These are phyloP conservation scores for Gastrophryne carolinensis DNA, from an alignment of 2,797 vertebrate species.

Conservation along the genomic window DNA sequence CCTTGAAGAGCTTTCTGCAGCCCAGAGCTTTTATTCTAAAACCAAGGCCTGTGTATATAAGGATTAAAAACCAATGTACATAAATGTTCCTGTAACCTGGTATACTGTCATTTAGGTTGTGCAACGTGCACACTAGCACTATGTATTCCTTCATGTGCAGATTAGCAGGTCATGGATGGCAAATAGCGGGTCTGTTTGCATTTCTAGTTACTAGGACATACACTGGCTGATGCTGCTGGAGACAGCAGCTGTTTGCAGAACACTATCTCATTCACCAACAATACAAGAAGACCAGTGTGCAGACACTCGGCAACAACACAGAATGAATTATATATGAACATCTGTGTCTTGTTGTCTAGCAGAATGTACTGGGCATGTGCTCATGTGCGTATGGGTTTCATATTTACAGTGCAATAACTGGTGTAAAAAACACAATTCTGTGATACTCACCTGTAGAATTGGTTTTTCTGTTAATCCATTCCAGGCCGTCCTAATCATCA, in stretches of 20 bases:
- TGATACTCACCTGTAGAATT: too few species aligned
- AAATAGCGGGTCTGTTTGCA: background rate
- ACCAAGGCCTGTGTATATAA: too few species aligned
- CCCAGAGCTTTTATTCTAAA: too few species aligned
- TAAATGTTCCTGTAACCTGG: too few species aligned
- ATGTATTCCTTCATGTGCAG: background rate
- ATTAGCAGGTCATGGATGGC: background rate
- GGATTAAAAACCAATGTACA: too few species aligned
- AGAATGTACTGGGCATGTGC: background rate
- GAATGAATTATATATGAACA: conserved; percentile 21
- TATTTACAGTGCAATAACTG: background rate
- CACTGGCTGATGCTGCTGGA: background rate
- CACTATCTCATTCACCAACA: conserved; percentile 27
- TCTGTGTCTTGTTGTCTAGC: background rate
- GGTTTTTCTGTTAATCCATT: too few species aligned
- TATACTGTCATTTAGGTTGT: too few species aligned
- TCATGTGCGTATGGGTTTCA: background rate
- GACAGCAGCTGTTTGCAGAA: conserved; percentile 20
- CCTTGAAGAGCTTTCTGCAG: too few species aligned
- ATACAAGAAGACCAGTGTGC: conserved; percentile 28
- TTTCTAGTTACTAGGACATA: background rate
- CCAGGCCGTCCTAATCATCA: too few species aligned
- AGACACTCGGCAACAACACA: conserved; percentile 5
- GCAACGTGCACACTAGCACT: too few species aligned
- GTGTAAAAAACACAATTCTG: background rate